These are phyloP conservation scores for Pomatostomus ruficeps DNA, from an alignment of 2,113 vertebrate genomes.

Conservation along the genomic window DNA sequence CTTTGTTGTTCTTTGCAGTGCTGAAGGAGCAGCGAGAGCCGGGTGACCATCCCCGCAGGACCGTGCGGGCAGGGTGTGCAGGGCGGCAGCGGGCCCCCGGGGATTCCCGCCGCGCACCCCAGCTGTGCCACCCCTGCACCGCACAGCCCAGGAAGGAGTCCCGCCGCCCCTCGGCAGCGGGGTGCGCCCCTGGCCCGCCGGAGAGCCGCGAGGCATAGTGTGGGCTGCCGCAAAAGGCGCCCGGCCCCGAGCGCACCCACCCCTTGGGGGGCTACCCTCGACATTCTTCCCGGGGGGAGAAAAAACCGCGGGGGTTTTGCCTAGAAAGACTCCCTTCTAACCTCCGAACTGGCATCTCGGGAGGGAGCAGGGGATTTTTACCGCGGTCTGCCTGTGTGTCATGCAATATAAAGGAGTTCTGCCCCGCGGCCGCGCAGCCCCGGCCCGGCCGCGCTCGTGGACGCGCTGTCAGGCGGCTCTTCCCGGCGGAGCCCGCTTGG, in stretches of 20 bases:
- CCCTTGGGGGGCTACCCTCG: neutral
- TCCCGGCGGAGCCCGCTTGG: neutral
- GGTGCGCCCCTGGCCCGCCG: neutral
- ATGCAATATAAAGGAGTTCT: accelerated
- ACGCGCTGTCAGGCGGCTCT: neutral
- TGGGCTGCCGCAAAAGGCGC: neutral
- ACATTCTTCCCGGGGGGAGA: neutral
- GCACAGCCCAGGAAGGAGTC: accelerated
- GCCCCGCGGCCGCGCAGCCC: neutral
- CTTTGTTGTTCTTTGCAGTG: neutral
- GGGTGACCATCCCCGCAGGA: accelerated
- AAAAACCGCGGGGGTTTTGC: neutral
- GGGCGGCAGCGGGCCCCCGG: accelerated
- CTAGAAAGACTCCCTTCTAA: neutral
- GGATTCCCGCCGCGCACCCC: neutral
- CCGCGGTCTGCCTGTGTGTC: neutral
- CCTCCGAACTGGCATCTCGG: neutral
- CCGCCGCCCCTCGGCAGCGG: neutral
- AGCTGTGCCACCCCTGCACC: neutral
- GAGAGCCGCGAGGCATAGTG: neutral
- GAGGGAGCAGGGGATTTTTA: neutral
- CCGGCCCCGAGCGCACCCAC: neutral
- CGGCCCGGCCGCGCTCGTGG: neutral
- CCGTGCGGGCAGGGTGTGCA: accelerated
- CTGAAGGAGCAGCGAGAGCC: neutral